A percentile compares a stretch with the other conserved stretches of the same genome.
Conservation (phyloP, 2,888 invertebrate genomes). For the Morpho achilles region DNA sequence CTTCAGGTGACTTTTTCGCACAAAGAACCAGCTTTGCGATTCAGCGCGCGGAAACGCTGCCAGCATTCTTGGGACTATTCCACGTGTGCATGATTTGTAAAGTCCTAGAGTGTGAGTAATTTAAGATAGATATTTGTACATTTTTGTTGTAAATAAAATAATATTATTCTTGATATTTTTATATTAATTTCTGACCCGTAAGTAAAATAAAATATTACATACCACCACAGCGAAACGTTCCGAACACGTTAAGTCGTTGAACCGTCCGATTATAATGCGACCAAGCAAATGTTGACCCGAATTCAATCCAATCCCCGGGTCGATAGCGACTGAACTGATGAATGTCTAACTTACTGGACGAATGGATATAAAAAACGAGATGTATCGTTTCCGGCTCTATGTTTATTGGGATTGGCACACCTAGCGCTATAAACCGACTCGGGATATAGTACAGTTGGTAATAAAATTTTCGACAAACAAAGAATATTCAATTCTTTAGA, state of each 20-base stretch:
- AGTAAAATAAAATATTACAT: conserved; percentile 11
- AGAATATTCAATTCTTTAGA: not conserved
- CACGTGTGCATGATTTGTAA: no score
- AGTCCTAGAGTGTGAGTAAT: no score
- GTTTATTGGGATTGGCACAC: conserved; percentile 61
- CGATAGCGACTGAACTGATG: conserved; percentile 42
- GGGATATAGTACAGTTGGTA: conserved; percentile 12
- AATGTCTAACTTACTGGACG: conserved; percentile 35
- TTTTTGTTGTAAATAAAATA: no score
- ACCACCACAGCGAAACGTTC: conserved; percentile 23
- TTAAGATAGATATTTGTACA: no score
- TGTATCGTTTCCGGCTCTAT: conserved; percentile 42
- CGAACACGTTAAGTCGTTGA: conserved; percentile 23
- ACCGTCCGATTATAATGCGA: conserved; percentile 24
- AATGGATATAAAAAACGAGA: conserved; percentile 56
- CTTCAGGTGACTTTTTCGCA: no score
- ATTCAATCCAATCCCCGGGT: conserved; percentile 40
- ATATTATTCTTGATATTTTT: no score
- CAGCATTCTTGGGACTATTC: no score
- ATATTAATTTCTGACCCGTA: not conserved
- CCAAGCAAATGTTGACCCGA: conserved; percentile 39
- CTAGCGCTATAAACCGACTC: conserved; percentile 38
- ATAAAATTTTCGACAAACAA: conserved; percentile 4
- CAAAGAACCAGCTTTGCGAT: no score
- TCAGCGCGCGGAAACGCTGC: no score